phyloP scores from a whole-genome alignment of 2,888 invertebrate species.

The Anthrax anthrax region DNA sequence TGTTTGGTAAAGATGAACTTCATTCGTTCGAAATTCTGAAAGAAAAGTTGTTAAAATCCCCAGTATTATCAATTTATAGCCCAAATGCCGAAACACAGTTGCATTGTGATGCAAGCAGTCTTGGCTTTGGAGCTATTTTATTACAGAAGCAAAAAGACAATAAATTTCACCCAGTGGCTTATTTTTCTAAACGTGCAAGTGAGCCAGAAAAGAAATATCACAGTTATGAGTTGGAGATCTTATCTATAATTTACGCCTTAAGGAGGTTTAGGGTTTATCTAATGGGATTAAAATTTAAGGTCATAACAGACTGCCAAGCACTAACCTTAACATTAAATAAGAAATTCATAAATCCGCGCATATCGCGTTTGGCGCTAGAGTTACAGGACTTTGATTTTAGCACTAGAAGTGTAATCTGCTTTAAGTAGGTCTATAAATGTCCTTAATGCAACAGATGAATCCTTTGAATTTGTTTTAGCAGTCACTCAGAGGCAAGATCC shows the following conservation, averaged over 20 bases:
- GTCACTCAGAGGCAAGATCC: neutral
- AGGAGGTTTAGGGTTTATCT: constrained; percentile 18
- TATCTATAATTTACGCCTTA: constrained; percentile 18
- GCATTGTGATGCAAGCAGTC: constrained; percentile 19
- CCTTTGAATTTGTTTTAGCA: neutral
- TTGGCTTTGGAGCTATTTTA: constrained; percentile 18
- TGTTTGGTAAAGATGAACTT: constrained; percentile 4
- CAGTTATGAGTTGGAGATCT: constrained; percentile 4
- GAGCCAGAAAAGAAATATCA: neutral
- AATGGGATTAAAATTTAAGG: constrained; percentile 15
- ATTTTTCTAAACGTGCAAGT: constrained; percentile 9
- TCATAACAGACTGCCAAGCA: constrained; percentile 19
- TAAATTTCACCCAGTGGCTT: no score
- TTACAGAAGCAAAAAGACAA: no score
- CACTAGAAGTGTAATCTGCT: neutral
- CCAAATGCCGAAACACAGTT: constrained; percentile 17
- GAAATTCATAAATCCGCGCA: constrained; percentile 12
- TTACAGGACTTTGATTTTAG: neutral
- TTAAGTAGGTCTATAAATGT: neutral
- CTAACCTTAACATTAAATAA: constrained; percentile 12
- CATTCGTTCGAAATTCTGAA: constrained; percentile 7
- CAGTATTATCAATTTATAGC: constrained; percentile 18
- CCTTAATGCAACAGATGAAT: neutral
- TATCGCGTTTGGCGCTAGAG: neutral
- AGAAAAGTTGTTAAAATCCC: constrained; percentile 7